phyloP scores from a whole-genome alignment of 1,140 invertebrate genomes.

The Euborellia annulipes region DNA sequence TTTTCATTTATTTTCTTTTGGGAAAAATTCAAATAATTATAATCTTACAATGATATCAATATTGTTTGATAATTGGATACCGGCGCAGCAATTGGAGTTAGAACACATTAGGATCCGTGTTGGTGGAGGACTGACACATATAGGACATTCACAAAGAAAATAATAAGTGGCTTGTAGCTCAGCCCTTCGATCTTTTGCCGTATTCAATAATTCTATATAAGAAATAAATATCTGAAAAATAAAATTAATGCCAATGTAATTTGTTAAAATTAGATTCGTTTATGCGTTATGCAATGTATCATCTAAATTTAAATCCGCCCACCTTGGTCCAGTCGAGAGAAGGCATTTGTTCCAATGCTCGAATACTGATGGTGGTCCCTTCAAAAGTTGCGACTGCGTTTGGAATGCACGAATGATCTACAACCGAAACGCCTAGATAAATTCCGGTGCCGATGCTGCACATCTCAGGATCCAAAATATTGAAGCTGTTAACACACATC shows the following conservation, averaged over 20 bases:
- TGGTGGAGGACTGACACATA: slow-evolving; percentile 44
- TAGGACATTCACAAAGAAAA: slow-evolving; percentile 65
- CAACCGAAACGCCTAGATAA: slow-evolving; percentile 67
- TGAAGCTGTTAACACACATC: slow-evolving; percentile 76
- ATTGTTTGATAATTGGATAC: slow-evolving; percentile 27
- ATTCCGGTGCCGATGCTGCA: slow-evolving; percentile 67
- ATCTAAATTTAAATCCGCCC: too few relatives aligned
- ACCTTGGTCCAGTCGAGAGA: slow-evolving; percentile 52
- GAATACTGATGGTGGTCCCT: slow-evolving; percentile 57
- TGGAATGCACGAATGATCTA: slow-evolving; percentile 80
- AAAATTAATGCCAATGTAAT: too few relatives aligned
- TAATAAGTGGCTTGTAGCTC: slow-evolving; percentile 64
- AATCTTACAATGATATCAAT: not conserved
- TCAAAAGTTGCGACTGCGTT: slow-evolving; percentile 74
- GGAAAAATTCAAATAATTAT: not conserved
- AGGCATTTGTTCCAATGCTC: slow-evolving; percentile 51
- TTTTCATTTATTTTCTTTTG: not conserved
- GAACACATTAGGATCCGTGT: slow-evolving; percentile 46
- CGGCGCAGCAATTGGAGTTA: slow-evolving; percentile 39
- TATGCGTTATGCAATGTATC: too few relatives aligned
- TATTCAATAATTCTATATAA: slow-evolving; percentile 65
- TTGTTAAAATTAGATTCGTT: too few relatives aligned
- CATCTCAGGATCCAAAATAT: slow-evolving; percentile 64
- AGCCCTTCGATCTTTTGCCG: slow-evolving; percentile 41
- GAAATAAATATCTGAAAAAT: slow-evolving; percentile 68